Base-by-base conservation (phyloP, 1,140 invertebrate genomes). In the Charaxes varanes region DNA sequence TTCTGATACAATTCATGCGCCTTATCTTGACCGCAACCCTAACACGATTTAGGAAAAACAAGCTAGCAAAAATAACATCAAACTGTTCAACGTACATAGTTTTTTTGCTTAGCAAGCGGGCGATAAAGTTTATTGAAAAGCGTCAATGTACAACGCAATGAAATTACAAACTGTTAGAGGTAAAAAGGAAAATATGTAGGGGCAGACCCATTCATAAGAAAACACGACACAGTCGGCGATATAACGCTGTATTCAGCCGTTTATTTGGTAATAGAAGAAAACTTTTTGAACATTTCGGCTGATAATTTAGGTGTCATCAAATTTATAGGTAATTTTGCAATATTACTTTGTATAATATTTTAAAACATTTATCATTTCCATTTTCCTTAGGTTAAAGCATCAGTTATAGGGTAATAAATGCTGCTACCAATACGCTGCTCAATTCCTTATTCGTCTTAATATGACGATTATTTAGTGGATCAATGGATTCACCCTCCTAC, bases 21-120 rank as follows among this genome's bases (percentile, higher is more conserved):
- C 27, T 28, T 28, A 28, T 28, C 27, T 28, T 28, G 27, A 28
- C 27, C 27, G 27, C 27, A 15, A n/a, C 6, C 27, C 27, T 6
- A 14, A 6, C 13, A 28, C 6, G 7, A 2, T 28, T n/a, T 28
- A 3, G 12, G 27, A 28, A 28, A 28, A 28, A 28, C 27, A 28
- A 28, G 3, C 13, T 16, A 10, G 14, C 8, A 28, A 15, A n/a
- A 2, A 6, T 2, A 6, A 7, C 3, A 10, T 14, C 15, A 5
- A 1, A 6, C 27, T 4, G 7, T 28, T 28, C 6, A 8, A 15
- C 4, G 16, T 28, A 28, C 27, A 28, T 15, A 28, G 12, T 14
- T 6, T n/a, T 28, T 15, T 28, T 28, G 16, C 15, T 14, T 10
- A 7, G 4, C 3, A 0, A 10, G 6, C 3, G 4, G 0, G 2